A percentile compares a stretch with the other conserved stretches of the same genome.
Conservation (phyloP, 2,888 invertebrate genomes). For the Auanema sp. region DNA sequence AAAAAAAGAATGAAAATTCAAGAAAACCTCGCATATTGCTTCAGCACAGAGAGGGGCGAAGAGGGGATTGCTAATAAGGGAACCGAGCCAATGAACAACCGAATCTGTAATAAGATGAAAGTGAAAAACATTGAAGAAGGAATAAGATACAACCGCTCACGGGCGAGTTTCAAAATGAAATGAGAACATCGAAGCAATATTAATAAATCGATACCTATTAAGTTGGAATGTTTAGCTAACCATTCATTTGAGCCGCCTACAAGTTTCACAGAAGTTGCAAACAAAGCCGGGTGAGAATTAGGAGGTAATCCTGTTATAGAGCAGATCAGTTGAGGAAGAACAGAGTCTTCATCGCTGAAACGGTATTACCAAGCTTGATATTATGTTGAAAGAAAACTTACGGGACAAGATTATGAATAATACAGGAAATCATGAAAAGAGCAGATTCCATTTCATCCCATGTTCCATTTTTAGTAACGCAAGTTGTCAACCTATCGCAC, state of each 20-base stretch:
- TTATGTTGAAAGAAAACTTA: slow-evolving; percentile 69
- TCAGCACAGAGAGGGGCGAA: slow-evolving; percentile 26
- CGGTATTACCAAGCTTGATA: slow-evolving; percentile 8
- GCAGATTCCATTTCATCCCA: slow-evolving; percentile 95
- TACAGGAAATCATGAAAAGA: slow-evolving; percentile 86
- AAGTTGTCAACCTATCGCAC: slow-evolving; percentile 65
- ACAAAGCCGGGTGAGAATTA: slow-evolving; percentile 81
- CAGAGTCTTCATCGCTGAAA: slow-evolving; percentile 82
- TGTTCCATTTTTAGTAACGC: slow-evolving; percentile 17
- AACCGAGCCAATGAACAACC: slow-evolving; percentile 40
- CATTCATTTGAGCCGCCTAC: slow-evolving; percentile 78
- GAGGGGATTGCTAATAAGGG: slow-evolving; percentile 11
- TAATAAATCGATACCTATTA: slow-evolving; percentile 71
- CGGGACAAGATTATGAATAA: slow-evolving; percentile 79
- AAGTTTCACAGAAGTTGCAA: slow-evolving; percentile 77
- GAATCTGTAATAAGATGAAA: slow-evolving; percentile 32
- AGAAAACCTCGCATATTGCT: slow-evolving; percentile 40
- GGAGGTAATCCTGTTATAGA: slow-evolving; percentile 84
- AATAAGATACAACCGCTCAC: no score
- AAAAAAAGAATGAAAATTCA: slow-evolving; percentile 1
- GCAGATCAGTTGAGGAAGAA: slow-evolving; percentile 88
- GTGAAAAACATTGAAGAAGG: background rate
- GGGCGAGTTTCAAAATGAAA: background rate
- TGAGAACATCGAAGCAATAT: background rate
- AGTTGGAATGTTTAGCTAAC: slow-evolving; percentile 83